Conservation (phyloP, 2,797 vertebrate species). For the Cyclopterus lumpus region DNA sequence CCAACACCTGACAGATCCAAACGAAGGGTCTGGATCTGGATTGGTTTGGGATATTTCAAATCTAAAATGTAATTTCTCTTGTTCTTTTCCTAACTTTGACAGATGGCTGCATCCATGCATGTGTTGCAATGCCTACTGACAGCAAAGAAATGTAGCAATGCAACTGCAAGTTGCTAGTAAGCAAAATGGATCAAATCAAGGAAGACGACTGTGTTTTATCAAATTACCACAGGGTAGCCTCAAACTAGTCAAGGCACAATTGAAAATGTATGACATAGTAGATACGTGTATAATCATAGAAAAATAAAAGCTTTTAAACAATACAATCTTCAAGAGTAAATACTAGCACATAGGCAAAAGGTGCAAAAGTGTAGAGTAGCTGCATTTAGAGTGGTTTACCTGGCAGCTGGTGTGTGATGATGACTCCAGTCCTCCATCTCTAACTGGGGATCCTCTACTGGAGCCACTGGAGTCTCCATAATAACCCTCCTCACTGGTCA, state of each 20-base stretch:
- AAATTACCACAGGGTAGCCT: not conserved
- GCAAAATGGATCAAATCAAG: not conserved
- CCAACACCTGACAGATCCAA: too few species aligned
- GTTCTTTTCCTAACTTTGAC: not conserved
- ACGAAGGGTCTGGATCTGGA: too few species aligned
- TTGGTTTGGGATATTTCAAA: not conserved
- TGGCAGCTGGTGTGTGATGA: slow-evolving; percentile 66
- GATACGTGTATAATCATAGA: not conserved
- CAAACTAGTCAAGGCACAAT: not conserved
- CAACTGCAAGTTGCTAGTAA: not conserved
- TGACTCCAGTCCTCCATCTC: slow-evolving; percentile 50
- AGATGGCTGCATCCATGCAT: not conserved
- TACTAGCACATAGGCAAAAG: not conserved
- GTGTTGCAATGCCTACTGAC: not conserved
- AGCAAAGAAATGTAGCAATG: not conserved
- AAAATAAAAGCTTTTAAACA: not conserved
- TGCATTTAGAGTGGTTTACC: slow-evolving; percentile 52
- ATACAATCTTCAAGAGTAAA: not conserved
- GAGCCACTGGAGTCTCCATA: slow-evolving; percentile 70
- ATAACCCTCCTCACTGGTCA: slow-evolving; percentile 75
- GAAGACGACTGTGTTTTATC: not conserved
- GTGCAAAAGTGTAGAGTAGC: not conserved
- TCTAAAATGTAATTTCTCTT: not conserved
- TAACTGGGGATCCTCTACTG: slow-evolving; percentile 66
- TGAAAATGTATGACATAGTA: not conserved